Conservation (phyloP, 2,888 invertebrate species). For the Pimpla rufipes region DNA sequence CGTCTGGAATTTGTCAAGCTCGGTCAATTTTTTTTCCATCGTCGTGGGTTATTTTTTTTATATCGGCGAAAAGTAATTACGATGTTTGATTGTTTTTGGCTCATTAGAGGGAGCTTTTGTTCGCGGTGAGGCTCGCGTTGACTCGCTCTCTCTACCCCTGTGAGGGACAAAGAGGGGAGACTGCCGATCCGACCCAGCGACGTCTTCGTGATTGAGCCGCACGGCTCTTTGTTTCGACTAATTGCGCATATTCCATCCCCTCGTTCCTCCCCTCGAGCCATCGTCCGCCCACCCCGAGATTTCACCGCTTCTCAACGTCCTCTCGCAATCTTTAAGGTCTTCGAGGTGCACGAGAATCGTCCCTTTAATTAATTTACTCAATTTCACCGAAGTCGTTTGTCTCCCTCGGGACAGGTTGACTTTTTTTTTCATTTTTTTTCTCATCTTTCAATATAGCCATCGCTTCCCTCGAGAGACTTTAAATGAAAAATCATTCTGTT, state of each 20-base stretch:
- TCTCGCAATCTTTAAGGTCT: constrained; percentile 35
- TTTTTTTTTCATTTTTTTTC: constrained; percentile 54
- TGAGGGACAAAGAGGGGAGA: not conserved
- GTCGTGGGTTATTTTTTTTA: constrained; percentile 8
- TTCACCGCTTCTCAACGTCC: constrained; percentile 16
- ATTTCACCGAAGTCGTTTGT: constrained; percentile 58
- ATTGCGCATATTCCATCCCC: constrained; percentile 66
- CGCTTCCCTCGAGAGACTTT: constrained; percentile 14
- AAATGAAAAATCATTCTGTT: not conserved
- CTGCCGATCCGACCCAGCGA: constrained; percentile 47
- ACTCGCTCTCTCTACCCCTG: constrained; percentile 54
- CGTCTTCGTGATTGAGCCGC: constrained; percentile 65
- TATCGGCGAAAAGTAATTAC: constrained; percentile 56
- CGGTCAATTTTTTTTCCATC: not conserved
- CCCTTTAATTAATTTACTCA: constrained; percentile 56
- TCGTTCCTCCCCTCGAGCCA: constrained; percentile 28
- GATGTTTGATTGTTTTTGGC: constrained; percentile 63
- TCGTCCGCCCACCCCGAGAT: constrained; percentile 23
- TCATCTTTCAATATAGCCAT: constrained; percentile 35
- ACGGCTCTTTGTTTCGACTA: constrained; percentile 72
- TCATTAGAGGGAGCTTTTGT: constrained; percentile 61
- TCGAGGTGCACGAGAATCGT: constrained; percentile 20
- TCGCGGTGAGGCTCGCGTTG: constrained; percentile 16
- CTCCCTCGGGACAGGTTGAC: constrained; percentile 13
- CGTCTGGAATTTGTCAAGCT: constrained; percentile 2